These are phyloP conservation scores for Mus spicilegus DNA, from an alignment of 2,113 vertebrate genomes.

Conservation along the genomic window DNA sequence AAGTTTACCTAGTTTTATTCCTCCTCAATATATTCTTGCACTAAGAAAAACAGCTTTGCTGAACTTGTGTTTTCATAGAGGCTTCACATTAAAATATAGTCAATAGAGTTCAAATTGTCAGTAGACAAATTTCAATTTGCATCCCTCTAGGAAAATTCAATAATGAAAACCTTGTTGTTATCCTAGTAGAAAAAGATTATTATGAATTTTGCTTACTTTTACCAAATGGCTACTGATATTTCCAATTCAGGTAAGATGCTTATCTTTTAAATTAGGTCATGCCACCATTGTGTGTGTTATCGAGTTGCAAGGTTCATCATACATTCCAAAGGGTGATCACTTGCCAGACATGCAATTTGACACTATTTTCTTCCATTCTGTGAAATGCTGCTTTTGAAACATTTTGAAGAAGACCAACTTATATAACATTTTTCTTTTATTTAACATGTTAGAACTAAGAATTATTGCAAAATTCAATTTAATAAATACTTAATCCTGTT, in stretches of 20 bases:
- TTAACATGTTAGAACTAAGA: too few species aligned
- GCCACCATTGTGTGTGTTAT: neutral
- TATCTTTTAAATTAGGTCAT: neutral
- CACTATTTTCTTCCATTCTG: neutral
- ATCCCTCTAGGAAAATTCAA: neutral
- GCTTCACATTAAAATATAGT: neutral
- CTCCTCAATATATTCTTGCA: neutral
- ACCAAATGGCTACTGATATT: neutral
- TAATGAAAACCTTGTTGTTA: neutral
- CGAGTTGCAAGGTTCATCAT: neutral
- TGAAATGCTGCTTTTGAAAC: neutral
- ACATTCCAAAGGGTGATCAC: neutral
- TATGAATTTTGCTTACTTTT: neutral
- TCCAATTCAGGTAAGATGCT: neutral
- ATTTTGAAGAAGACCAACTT: neutral
- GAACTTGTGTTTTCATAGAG: neutral
- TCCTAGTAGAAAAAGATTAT: neutral
- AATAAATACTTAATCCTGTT: too few species aligned
- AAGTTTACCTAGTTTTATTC: neutral
- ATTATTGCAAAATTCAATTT: too few species aligned
- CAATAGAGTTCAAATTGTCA: neutral
- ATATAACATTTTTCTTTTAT: neutral
- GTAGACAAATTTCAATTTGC: neutral
- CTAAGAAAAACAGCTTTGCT: neutral
- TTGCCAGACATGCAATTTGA: neutral